Conservation (phyloP, 2,113 vertebrate species). For the Copsychus sechellarum region DNA sequence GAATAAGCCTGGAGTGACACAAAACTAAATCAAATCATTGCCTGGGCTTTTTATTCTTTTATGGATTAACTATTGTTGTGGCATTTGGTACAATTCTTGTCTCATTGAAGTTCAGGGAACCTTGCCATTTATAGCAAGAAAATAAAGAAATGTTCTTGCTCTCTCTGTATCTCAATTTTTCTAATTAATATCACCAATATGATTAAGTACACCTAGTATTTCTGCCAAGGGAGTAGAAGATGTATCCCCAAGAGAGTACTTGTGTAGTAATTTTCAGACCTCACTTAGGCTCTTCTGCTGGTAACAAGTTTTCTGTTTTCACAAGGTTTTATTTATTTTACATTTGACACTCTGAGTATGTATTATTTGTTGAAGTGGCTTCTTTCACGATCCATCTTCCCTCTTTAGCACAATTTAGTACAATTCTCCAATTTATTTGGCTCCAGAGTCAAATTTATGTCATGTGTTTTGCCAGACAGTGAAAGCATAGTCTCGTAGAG, state of each 20-base stretch:
- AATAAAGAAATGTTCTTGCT: neutral
- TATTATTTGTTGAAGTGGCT: neutral
- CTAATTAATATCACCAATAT: neutral
- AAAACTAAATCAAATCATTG: neutral
- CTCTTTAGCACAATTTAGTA: constrained; percentile 25
- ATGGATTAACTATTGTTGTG: neutral
- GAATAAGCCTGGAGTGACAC: neutral
- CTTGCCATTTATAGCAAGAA: neutral
- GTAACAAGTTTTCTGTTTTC: neutral
- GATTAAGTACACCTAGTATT: neutral
- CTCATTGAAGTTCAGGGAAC: neutral
- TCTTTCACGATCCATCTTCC: neutral
- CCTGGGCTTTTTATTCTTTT: neutral
- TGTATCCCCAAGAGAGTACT: neutral
- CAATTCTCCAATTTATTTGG: constrained; percentile 27
- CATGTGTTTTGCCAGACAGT: constrained; percentile 10
- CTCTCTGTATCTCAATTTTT: neutral
- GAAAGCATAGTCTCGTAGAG: neutral
- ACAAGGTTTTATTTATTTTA: neutral
- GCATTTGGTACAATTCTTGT: neutral
- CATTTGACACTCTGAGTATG: neutral
- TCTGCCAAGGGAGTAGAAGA: neutral
- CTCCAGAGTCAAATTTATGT: constrained; percentile 33
- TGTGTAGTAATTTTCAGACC: neutral
- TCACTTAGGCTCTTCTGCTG: neutral